These are phyloP conservation scores for Rhinopomastus cyanomelas DNA, from an alignment of 2,113 vertebrate species.

Conservation along the genomic window DNA sequence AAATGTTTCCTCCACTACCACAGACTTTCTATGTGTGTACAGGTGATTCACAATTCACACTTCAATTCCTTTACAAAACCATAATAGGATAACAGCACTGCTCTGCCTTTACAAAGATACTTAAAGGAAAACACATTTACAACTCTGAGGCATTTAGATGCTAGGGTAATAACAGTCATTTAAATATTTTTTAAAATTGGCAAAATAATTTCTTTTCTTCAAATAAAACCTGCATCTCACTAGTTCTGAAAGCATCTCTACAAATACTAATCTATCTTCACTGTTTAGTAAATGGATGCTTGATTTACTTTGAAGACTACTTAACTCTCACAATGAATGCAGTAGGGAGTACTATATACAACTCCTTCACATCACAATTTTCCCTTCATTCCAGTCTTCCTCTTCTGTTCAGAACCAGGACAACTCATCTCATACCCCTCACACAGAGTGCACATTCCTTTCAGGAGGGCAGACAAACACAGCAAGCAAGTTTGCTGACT, in stretches of 20 bases:
- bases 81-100: neutral
- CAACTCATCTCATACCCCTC: neutral
- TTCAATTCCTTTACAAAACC: neutral
- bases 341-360: neutral
- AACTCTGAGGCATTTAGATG: neutral
- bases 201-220: neutral
- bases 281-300: neutral
- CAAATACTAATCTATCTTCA: neutral
- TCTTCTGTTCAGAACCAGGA: neutral
- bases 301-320: neutral
- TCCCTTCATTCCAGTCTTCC: neutral
- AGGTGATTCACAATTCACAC: neutral
- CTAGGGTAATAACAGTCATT: neutral
- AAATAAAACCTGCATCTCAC: neutral
- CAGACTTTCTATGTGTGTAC: neutral
- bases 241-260: neutral
- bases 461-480: neutral
- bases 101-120: neutral
- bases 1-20: neutral
- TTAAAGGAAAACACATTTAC: neutral
- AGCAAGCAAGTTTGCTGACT: accelerated
- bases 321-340: neutral
- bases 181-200: neutral
- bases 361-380: accelerated
- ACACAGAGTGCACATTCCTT: neutral